phyloP scores from a whole-genome alignment of 2,113 vertebrate species.

The Rhabdornis inornatus region DNA sequence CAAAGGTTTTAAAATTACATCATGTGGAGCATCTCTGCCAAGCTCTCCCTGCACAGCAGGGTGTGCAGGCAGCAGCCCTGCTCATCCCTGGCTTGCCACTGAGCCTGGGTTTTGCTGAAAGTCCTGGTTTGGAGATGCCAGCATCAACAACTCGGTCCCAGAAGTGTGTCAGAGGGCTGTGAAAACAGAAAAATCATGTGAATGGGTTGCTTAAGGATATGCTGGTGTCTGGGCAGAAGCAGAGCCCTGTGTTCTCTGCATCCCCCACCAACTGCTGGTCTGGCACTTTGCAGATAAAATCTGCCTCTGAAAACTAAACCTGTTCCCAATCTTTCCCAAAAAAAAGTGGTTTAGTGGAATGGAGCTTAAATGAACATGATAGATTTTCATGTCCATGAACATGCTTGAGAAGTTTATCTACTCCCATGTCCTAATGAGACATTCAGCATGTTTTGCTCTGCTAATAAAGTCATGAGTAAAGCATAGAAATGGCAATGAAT shows the following conservation, averaged over 20 bases:
- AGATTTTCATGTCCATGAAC: neutral
- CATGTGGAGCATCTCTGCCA: neutral
- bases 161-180: neutral
- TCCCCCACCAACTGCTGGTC: neutral
- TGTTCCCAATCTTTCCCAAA: neutral
- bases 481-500: neutral
- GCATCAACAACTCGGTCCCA: fast-evolving
- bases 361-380: neutral
- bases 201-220: neutral
- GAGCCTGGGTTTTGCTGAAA: neutral
- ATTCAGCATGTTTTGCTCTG: neutral
- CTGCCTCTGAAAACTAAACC: neutral
- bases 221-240: neutral
- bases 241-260: neutral
- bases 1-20: neutral
- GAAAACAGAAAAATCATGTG: neutral
- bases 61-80: neutral
- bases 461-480: neutral
- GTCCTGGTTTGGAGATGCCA: neutral
- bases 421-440: neutral
- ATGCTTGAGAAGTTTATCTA: neutral
- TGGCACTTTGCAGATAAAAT: neutral
- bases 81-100: neutral
- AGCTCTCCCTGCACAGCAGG: neutral
- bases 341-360: neutral